Conservation (phyloP, 2,797 vertebrate genomes). For the Rhinoraja longicauda region DNA sequence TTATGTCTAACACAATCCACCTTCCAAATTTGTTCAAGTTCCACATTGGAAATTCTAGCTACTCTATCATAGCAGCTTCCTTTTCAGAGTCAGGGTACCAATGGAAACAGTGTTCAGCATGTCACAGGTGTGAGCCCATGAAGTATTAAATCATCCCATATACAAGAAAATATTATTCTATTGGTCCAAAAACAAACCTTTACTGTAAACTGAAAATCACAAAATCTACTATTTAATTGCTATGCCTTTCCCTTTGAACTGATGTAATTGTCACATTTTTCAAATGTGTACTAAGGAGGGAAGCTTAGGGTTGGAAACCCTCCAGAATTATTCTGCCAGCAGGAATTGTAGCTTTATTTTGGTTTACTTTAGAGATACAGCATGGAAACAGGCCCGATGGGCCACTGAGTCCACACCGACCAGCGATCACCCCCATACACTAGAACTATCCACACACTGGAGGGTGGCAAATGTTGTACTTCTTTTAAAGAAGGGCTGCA, state of each 20-base stretch:
- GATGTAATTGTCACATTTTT: not conserved
- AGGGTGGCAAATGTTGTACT: too few species aligned
- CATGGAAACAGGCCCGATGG: too few species aligned
- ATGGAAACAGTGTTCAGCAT: not conserved
- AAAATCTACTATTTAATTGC: not conserved
- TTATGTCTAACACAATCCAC: not conserved
- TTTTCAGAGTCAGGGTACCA: not conserved
- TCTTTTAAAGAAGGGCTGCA: too few species aligned
- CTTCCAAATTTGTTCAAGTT: not conserved
- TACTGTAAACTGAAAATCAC: not conserved
- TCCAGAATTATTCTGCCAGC: not conserved
- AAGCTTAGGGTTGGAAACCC: not conserved
- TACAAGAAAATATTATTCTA: too few species aligned
- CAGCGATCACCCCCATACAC: too few species aligned
- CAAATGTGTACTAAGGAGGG: not conserved
- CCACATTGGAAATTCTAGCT: not conserved
- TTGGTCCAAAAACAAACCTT: not conserved
- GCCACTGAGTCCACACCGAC: too few species aligned
- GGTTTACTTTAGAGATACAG: too few species aligned
- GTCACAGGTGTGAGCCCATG: too few species aligned
- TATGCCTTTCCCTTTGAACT: not conserved
- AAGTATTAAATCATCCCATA: not conserved
- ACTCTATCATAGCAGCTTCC: not conserved
- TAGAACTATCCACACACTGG: too few species aligned
- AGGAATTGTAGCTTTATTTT: too few species aligned